These are phyloP conservation scores for Threskiornis aethiopicus DNA, from an alignment of 2,797 vertebrate genomes.

Conservation along the genomic window DNA sequence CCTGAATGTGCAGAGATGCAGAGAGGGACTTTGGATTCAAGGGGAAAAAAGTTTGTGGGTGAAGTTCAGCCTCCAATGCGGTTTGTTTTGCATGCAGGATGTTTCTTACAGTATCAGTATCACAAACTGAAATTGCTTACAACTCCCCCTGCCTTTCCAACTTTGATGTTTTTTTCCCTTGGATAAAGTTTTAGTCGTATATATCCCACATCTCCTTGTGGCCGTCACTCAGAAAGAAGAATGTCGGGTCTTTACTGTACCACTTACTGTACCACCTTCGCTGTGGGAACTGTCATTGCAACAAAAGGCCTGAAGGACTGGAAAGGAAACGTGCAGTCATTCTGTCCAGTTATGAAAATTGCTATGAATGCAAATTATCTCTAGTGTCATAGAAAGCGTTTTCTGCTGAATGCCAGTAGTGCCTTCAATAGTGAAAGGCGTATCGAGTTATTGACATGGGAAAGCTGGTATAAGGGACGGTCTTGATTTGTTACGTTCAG, in stretches of 20 bases:
- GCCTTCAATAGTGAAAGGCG: neutral
- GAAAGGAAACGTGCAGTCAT: neutral
- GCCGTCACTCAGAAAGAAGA: neutral
- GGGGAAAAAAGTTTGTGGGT: neutral
- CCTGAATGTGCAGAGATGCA: neutral
- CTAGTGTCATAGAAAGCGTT: neutral
- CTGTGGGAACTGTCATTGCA: constrained; percentile 24
- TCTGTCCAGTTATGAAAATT: constrained; percentile 25
- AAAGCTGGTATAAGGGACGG: neutral
- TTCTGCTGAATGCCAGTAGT: neutral
- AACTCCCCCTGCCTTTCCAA: neutral
- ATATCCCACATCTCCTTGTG: neutral
- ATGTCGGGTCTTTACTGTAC: neutral
- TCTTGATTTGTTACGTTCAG: neutral
- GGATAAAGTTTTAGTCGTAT: neutral
- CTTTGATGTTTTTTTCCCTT: neutral
- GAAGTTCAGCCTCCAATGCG: neutral
- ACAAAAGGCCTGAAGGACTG: neutral
- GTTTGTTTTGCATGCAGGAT: neutral
- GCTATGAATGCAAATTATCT: constrained; percentile 26
- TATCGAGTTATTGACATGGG: neutral
- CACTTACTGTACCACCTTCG: neutral
- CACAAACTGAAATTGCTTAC: neutral
- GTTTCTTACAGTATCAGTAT: constrained; percentile 2
- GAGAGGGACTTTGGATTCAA: neutral